Evolutionary conservation across 2,797 vertebrate species (phyloP).

Genomic region (Fistularia commersonii): DNA sequence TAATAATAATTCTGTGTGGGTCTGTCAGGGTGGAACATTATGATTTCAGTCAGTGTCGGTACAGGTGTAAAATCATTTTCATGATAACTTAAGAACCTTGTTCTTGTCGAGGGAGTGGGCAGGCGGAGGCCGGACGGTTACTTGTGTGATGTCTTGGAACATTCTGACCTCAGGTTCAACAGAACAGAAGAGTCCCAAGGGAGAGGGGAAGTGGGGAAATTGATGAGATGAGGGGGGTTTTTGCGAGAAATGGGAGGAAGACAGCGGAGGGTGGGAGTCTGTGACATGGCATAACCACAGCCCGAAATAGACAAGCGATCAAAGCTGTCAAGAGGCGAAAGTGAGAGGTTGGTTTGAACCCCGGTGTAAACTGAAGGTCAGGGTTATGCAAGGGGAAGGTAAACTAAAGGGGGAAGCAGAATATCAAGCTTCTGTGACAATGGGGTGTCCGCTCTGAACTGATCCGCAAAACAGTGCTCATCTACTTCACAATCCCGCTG

Average conservation of each 20-base stretch:
- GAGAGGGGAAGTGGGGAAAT: slow-evolving; percentile 13
- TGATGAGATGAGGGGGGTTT: not conserved
- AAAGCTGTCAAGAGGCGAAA: slow-evolving; percentile 26
- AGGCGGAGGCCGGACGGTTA: slow-evolving; percentile 30
- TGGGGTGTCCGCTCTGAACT: slow-evolving; percentile 15
- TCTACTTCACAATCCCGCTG: slow-evolving; percentile 22
- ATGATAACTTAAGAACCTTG: too few relatives aligned
- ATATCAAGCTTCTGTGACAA: not conserved
- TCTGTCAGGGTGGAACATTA: too few relatives aligned
- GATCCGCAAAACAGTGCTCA: slow-evolving; percentile 30
- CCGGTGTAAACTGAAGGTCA: slow-evolving; percentile 7
- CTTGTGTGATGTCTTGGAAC: slow-evolving; percentile 63
- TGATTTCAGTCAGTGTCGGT: too few relatives aligned
- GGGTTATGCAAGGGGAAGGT: slow-evolving; percentile 12
- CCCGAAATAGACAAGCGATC: slow-evolving; percentile 49
- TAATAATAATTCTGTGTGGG: too few relatives aligned
- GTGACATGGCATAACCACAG: slow-evolving; percentile 9
- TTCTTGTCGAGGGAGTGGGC: too few relatives aligned
- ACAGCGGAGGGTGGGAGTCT: not conserved
- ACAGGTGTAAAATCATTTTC: too few relatives aligned
- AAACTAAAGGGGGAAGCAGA: slow-evolving; percentile 5
- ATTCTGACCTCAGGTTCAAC: slow-evolving; percentile 68
- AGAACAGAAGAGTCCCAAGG: slow-evolving; percentile 58
- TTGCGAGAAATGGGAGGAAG: slow-evolving; percentile 18
- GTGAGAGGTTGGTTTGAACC: slow-evolving; percentile 24